phyloP scores from a whole-genome alignment of 2,888 invertebrate genomes.

The Synergus japonicus region DNA sequence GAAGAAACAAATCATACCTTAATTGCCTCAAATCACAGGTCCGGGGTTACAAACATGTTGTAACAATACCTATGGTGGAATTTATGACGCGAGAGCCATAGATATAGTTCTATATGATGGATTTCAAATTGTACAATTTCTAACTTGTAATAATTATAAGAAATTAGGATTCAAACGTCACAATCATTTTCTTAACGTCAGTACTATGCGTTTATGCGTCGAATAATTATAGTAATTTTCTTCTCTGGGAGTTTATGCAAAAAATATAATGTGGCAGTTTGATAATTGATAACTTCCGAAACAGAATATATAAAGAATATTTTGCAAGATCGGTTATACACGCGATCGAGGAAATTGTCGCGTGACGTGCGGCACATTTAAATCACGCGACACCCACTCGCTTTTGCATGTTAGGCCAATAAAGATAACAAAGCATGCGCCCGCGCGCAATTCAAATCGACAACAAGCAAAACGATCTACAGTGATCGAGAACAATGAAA shows the following conservation, averaged over 20 bases:
- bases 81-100: neutral
- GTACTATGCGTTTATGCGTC: neutral
- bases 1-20: constrained; percentile 64
- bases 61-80: constrained; percentile 10
- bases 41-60: constrained; percentile 60
- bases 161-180: neutral
- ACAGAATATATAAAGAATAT: constrained; percentile 39
- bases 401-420: constrained; percentile 57
- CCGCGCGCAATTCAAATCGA: constrained; percentile 52
- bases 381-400: constrained; percentile 69
- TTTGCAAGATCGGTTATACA: constrained; percentile 52
- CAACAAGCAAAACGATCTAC: constrained; percentile 56
- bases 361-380: constrained; percentile 61
- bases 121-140: neutral
- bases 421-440: constrained; percentile 58
- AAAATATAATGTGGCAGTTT: neutral
- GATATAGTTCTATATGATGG: neutral
- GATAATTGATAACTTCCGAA: constrained; percentile 10
- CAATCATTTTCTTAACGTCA: neutral
- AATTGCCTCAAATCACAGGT: constrained; percentile 67
- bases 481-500: constrained; percentile 56
- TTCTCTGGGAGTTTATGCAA: neutral
- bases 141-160: neutral
- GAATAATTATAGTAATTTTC: neutral
- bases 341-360: constrained; percentile 51